Evolutionary conservation across 2,888 invertebrate species (phyloP).

Genomic region (Leptopilina syphax): DNA sequence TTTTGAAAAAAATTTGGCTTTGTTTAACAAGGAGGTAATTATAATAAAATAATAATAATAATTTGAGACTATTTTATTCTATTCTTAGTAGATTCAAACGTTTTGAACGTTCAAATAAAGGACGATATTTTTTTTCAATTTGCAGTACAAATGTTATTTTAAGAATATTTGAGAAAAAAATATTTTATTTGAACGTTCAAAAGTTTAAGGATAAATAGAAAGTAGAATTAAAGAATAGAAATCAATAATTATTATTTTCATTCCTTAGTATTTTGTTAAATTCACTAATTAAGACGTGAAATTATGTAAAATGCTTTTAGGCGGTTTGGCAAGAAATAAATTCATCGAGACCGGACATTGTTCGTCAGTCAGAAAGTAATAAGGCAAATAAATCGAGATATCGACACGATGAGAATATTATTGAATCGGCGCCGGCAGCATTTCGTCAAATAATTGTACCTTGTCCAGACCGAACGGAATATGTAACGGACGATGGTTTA

Average conservation of each 20-base stretch:
- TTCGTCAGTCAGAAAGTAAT: slow-evolving; percentile 78
- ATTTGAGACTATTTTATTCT: too few species aligned
- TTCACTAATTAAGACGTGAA: too few species aligned
- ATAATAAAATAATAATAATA: neutral
- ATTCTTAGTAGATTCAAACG: too few species aligned
- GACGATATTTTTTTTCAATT: too few species aligned
- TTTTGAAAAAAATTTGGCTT: slow-evolving; percentile 94
- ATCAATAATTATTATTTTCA: too few species aligned
- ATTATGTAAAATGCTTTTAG: slow-evolving; percentile 67
- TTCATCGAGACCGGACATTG: slow-evolving; percentile 81
- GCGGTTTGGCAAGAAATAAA: slow-evolving; percentile 88
- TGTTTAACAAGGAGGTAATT: slow-evolving; percentile 87
- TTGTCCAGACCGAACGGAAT: slow-evolving; percentile 80
- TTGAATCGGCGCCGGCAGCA: slow-evolving; percentile 82
- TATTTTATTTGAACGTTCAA: too few species aligned
- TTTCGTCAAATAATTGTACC: slow-evolving; percentile 86
- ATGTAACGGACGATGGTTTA: slow-evolving; percentile 89
- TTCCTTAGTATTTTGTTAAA: too few species aligned
- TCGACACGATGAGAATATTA: slow-evolving; percentile 92
- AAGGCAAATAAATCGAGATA: slow-evolving; percentile 77
- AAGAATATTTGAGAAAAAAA: too few species aligned
- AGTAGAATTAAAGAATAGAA: too few species aligned
- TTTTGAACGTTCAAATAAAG: too few species aligned
- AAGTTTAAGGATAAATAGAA: too few species aligned
- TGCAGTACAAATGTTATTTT: too few species aligned